A percentile compares a stretch with the other conserved stretches of the same genome.
Conservation (phyloP, 2,888 invertebrate species). For the Polylopha cassiicola region DNA sequence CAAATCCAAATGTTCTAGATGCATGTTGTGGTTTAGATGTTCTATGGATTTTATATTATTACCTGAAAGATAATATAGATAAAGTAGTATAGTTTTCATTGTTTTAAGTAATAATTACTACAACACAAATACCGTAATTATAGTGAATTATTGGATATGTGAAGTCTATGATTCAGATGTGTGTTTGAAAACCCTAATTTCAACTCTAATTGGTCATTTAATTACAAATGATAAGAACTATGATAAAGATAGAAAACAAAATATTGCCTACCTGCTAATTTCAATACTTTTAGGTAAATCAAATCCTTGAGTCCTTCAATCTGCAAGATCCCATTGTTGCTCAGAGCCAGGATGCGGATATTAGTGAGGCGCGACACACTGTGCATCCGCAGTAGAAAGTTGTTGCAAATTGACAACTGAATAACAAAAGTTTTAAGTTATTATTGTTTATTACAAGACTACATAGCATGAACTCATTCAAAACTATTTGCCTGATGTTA, state of each 20-base stretch:
- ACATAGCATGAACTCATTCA: too few relatives aligned
- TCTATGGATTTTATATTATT: slow-evolving; percentile 97
- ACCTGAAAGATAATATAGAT: slow-evolving; percentile 64
- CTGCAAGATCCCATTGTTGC: slow-evolving; percentile 91
- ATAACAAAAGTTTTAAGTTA: slow-evolving; percentile 32
- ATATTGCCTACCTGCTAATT: slow-evolving; percentile 76
- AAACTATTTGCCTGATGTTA: too few relatives aligned
- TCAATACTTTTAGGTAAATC: slow-evolving; percentile 86
- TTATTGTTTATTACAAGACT: too few relatives aligned
- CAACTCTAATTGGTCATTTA: too few relatives aligned
- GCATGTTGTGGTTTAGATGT: slow-evolving; percentile 88
- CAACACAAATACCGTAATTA: too few relatives aligned
- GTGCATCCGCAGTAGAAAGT: slow-evolving; percentile 91
- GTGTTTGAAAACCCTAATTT: too few relatives aligned
- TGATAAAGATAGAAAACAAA: slow-evolving; percentile 2
- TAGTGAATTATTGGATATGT: too few relatives aligned
- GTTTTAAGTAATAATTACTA: too few relatives aligned
- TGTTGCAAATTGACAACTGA: slow-evolving; percentile 90
- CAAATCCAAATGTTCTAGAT: slow-evolving; percentile 89
- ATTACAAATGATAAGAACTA: not conserved
- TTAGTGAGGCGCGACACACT: slow-evolving; percentile 88
- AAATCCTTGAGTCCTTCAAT: slow-evolving; percentile 94
- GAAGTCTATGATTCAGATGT: too few relatives aligned
- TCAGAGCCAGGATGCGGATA: slow-evolving; percentile 87
- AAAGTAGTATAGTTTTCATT: too few relatives aligned